Percentiles rank a stretch among this genome's conserved stretches.
phyloP scores from a whole-genome alignment of 2,888 invertebrate genomes.

The Capitulum mitella region DNA sequence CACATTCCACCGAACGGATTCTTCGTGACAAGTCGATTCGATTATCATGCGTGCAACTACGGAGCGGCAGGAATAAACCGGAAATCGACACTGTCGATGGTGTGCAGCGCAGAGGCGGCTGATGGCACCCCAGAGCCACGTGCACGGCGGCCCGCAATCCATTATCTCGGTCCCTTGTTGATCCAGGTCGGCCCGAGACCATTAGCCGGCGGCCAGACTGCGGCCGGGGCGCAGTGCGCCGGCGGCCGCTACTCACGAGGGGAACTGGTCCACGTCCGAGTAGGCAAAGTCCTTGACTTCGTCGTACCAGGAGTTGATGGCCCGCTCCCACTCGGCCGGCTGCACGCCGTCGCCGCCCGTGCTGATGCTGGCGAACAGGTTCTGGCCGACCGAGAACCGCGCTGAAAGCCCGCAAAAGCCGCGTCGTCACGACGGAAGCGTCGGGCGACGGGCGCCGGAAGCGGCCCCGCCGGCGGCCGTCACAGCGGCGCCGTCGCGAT shows the following conservation, averaged over 20 bases:
- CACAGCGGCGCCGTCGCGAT: too few relatives aligned
- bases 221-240: not conserved
- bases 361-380: slow-evolving; percentile 39
- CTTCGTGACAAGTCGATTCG: too few relatives aligned
- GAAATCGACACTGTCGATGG: too few relatives aligned
- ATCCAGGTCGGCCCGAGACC: not conserved
- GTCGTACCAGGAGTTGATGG: slow-evolving; percentile 40
- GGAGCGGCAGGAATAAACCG: too few relatives aligned
- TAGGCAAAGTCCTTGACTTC: slow-evolving; percentile 39
- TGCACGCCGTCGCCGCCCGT: slow-evolving; percentile 36
- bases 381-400: slow-evolving; percentile 37
- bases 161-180: not conserved
- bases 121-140: not conserved
- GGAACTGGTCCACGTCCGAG: slow-evolving; percentile 37
- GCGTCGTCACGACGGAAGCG: not conserved
- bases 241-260: not conserved
- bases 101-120: too few relatives aligned
- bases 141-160: not conserved
- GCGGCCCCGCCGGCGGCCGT: not conserved
- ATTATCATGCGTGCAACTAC: too few relatives aligned
- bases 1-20: too few relatives aligned
- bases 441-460: not conserved
- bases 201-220: not conserved
- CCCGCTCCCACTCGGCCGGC: slow-evolving; percentile 39
- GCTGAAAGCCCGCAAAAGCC: slow-evolving; percentile 27